phyloP scores from a whole-genome alignment of 2,113 vertebrate genomes.

The Anarhynchus alexandrinus region DNA sequence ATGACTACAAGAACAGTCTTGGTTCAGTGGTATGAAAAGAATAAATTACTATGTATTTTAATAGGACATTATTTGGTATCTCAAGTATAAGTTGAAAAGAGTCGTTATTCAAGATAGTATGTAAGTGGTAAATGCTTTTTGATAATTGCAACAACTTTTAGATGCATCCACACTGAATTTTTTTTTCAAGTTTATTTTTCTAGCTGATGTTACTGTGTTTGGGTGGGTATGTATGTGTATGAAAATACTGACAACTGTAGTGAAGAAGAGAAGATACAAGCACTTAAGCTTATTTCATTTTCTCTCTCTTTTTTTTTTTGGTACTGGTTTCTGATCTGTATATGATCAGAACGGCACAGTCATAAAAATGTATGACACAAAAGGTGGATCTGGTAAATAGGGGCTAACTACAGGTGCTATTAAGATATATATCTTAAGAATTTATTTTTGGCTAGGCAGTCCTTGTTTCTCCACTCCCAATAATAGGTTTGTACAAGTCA shows the following conservation, averaged over 20 bases:
- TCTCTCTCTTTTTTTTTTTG: background rate
- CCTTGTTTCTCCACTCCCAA: background rate
- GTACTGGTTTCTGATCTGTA: background rate
- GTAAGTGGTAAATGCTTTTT: background rate
- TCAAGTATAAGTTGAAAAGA: background rate
- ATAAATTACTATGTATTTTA: background rate
- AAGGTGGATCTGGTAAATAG: background rate
- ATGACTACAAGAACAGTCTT: background rate
- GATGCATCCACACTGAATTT: background rate
- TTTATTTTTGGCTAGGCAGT: background rate
- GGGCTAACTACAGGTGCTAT: background rate
- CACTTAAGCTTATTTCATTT: background rate
- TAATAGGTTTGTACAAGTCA: background rate
- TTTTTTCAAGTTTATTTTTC: background rate
- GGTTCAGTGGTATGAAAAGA: background rate
- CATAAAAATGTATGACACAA: background rate
- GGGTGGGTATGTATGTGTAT: background rate
- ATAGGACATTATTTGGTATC: background rate
- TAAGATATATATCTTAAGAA: background rate
- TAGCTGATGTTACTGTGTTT: background rate
- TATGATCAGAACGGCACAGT: background rate
- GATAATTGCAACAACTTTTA: background rate
- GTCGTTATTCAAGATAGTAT: background rate
- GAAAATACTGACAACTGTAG: background rate
- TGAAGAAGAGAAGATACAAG: background rate